phyloP scores from a whole-genome alignment of 2,113 vertebrate species.

The Callaeas wilsoni region DNA sequence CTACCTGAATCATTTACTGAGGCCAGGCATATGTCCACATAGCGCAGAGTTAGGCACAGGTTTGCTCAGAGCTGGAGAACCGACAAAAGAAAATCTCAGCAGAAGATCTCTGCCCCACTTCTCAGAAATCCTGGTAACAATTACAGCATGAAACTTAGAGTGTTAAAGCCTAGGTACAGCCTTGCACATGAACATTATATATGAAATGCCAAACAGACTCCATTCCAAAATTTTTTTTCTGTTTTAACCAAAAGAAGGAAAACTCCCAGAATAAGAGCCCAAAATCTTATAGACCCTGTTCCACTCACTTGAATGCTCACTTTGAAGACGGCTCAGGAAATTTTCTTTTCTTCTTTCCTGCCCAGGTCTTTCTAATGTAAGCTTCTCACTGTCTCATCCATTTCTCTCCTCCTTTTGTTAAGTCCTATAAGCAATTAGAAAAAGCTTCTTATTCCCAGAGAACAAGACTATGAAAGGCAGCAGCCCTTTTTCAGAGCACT shows the following conservation, averaged over 20 bases:
- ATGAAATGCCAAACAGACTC: neutral
- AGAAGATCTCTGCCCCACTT: neutral
- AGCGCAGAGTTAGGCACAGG: rapidly evolving
- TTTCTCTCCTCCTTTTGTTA: neutral
- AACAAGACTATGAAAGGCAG: neutral
- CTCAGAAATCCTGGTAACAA: neutral
- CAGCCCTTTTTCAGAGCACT: neutral
- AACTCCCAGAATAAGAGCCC: neutral
- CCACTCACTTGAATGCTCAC: neutral
- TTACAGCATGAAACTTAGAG: neutral
- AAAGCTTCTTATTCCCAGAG: neutral
- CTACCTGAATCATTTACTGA: neutral
- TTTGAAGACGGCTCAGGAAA: neutral
- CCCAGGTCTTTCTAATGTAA: neutral
- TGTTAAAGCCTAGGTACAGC: neutral
- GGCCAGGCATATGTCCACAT: rapidly evolving
- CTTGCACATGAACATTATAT: rapidly evolving
- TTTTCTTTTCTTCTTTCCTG: neutral
- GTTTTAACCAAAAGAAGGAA: neutral
- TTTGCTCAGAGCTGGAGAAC: neutral
- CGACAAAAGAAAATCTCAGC: neutral
- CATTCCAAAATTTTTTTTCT: neutral
- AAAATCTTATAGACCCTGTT: neutral
- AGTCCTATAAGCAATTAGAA: neutral
- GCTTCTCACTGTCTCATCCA: neutral